Evolutionary conservation across 2,113 vertebrate genomes (phyloP).

Genomic region (Hypocryptadius cinnamomeus): DNA sequence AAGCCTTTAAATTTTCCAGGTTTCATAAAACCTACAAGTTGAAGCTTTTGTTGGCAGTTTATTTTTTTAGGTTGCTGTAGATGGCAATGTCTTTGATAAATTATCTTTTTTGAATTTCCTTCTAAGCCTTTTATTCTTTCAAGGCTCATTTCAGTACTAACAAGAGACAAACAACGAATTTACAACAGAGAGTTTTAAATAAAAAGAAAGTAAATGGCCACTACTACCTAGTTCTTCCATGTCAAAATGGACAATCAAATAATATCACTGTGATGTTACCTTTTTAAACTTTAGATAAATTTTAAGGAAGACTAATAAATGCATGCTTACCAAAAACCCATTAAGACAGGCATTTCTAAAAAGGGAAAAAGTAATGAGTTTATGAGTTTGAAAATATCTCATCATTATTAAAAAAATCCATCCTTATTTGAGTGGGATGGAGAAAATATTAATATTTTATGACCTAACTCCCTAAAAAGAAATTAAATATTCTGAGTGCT

Average conservation of each 20-base stretch:
- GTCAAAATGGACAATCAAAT: background rate
- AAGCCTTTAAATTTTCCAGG: background rate
- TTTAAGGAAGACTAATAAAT: background rate
- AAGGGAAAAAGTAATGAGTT: background rate
- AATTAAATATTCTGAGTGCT: background rate
- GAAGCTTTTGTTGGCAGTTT: background rate
- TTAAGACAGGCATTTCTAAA: background rate
- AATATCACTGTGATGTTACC: background rate
- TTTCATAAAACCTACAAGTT: background rate
- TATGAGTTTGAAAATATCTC: background rate
- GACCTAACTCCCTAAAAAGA: background rate
- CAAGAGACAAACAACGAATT: background rate
- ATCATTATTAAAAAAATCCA: background rate
- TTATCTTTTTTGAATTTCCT: background rate
- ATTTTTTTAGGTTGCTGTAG: background rate
- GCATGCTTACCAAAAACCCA: background rate
- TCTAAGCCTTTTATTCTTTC: background rate
- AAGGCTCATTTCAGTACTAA: background rate
- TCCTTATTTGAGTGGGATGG: background rate
- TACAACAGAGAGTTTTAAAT: background rate
- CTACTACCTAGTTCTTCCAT: background rate
- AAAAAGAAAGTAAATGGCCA: background rate
- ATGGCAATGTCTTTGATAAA: background rate
- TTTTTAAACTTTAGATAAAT: background rate
- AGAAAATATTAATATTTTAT: background rate